Base-by-base conservation (phyloP, 2,113 vertebrate genomes). In the Apistogramma diplotaenia region DNA sequence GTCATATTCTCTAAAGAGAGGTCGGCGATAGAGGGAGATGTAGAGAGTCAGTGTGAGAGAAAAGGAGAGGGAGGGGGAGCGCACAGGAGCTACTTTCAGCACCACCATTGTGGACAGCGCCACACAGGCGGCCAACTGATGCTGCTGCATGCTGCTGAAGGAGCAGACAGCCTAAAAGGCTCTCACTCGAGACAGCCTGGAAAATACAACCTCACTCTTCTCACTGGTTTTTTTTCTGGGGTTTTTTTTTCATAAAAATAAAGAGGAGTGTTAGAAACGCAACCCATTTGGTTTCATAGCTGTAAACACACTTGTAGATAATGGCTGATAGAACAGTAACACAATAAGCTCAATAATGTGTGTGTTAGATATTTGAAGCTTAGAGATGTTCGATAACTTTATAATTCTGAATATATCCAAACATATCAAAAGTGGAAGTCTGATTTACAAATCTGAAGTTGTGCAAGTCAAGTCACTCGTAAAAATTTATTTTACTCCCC, bases 81-180 rank as follows among this genome's bases (percentile, higher is more conserved):
- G 51, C 1, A 16, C 21, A 5, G 3, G 74, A 84, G 65, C 49
- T 43, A 37, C 1, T 92, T 96, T 95, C 95, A 96, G 95, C 93
- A 96, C 95, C 92, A 94, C 12, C 0, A 0, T 10, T 25, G 85
- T 85, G 95, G 93, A 95, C 93, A 96, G 95, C 94, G 95, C 93
- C 94, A 93, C 92, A 90, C 93, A 93, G 93, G 89, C 91, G 93
- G 87, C 35, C 75, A 90, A 81, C 79, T 56, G 59, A 73, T 79
- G 94, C 84, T 71, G 82, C 86, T 93, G 89, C 93, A 93, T 29
- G 65, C 55, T 75, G 86, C 46, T 33, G 40, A 3, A 49, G 61
- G 75, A 21, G 29, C 74, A 81, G 53, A 2, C 33, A 51, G 31
- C 1, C 43, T 74, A n/a, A 27, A 3, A 23, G 25, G 10, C 73